These are phyloP conservation scores for Bombycilla garrulus DNA, from an alignment of 2,113 vertebrate genomes.

Conservation along the genomic window DNA sequence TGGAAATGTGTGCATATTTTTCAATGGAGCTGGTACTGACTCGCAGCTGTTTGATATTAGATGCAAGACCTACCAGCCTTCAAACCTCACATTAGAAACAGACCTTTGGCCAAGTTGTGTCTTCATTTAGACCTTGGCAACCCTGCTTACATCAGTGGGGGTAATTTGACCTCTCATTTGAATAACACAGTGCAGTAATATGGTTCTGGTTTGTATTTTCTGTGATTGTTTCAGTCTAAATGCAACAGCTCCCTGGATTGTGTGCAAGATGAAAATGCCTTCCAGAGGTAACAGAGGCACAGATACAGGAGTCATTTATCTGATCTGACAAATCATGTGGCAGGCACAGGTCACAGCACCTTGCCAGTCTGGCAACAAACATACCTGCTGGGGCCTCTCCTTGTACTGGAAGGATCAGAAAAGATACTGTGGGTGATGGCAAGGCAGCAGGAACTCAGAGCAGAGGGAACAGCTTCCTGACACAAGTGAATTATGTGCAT, in stretches of 20 bases:
- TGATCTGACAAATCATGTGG: background rate
- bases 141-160: slow-evolving; percentile 31
- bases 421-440: background rate
- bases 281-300: background rate
- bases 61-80: slow-evolving; percentile 52
- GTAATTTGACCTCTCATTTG: slow-evolving; percentile 53
- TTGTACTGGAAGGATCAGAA: background rate
- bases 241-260: background rate
- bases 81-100: slow-evolving; percentile 66
- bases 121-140: slow-evolving; percentile 61
- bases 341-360: background rate
- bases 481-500: background rate
- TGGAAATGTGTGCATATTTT: background rate
- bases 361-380: background rate
- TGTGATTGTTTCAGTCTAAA: background rate
- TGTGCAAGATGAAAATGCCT: background rate
- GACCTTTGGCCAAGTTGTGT: slow-evolving; percentile 61
- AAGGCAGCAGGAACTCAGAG: background rate
- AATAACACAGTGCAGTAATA: background rate
- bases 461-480: background rate
- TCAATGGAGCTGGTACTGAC: background rate
- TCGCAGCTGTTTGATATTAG: slow-evolving; percentile 67
- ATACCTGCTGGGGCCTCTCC: background rate
- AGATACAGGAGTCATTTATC: background rate
- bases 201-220: slow-evolving; percentile 38